phyloP scores from a whole-genome alignment of 1,140 invertebrate genomes.

The Sinella curviseta region DNA sequence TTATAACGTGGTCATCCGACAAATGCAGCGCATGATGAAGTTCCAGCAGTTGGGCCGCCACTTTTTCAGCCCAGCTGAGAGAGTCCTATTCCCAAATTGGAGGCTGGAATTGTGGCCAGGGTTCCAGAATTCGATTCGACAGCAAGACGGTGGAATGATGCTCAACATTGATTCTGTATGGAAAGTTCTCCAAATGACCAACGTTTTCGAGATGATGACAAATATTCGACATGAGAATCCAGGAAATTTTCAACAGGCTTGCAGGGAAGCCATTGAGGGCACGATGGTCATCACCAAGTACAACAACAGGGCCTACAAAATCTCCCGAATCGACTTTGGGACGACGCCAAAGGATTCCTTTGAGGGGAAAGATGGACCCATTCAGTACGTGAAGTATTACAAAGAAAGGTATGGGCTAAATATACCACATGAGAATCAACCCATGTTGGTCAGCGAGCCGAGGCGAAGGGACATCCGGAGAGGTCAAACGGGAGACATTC shows the following conservation, averaged over 20 bases:
- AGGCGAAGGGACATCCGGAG: conserved; percentile 30
- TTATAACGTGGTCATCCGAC: background rate
- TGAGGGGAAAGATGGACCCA: conserved; percentile 59
- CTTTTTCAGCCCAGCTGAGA: background rate
- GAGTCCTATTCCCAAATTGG: too few relatives aligned
- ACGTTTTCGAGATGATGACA: background rate
- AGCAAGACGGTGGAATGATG: background rate
- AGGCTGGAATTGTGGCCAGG: too few relatives aligned
- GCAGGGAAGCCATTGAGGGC: conserved; percentile 55
- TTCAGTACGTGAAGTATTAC: conserved; percentile 33
- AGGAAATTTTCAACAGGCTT: conserved; percentile 56
- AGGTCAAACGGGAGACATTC: too few relatives aligned
- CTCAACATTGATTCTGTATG: too few relatives aligned
- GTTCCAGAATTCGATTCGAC: too few relatives aligned
- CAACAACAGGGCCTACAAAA: too few relatives aligned
- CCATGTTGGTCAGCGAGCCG: conserved; percentile 47
- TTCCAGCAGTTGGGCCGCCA: background rate
- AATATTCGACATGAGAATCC: background rate
- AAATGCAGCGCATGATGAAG: background rate
- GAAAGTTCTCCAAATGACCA: background rate
- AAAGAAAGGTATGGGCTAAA: conserved; percentile 34
- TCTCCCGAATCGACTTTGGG: too few relatives aligned
- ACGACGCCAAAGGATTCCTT: too few relatives aligned
- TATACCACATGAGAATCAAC: too few relatives aligned
- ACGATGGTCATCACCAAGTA: conserved; percentile 61